Conservation (phyloP, 2,113 vertebrate species). For the Chloropsis cyanopogon region DNA sequence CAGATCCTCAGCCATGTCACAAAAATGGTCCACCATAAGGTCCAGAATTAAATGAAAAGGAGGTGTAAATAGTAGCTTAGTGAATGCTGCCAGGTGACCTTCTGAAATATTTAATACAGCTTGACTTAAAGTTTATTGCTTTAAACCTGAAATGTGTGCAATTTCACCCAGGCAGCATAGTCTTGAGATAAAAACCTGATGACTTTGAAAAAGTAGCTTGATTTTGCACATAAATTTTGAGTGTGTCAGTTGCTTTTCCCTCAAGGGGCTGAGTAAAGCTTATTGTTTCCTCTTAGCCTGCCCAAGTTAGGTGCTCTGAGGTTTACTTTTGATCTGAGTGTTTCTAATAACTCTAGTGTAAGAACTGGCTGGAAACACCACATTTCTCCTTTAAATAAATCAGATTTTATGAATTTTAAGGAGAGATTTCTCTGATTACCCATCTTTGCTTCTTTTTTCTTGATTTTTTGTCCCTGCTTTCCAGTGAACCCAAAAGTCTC, state of each 20-base stretch:
- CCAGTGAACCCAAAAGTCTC: background rate
- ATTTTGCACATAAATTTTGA: background rate
- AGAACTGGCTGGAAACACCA: background rate
- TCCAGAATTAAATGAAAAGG: slow-evolving; percentile 23
- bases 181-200: background rate
- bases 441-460: background rate
- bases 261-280: background rate
- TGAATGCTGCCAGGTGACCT: slow-evolving; percentile 14
- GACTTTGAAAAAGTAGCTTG: background rate
- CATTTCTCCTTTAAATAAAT: background rate
- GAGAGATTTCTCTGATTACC: background rate
- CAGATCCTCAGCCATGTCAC: background rate
- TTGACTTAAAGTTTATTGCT: background rate
- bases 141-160: background rate
- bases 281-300: background rate
- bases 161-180: background rate
- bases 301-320: background rate
- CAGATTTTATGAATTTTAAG: background rate
- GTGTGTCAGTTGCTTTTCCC: background rate
- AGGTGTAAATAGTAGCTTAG: background rate
- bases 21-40: background rate
- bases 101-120: slow-evolving; percentile 33
- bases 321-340: background rate
- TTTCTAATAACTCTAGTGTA: background rate
- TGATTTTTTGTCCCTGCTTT: background rate